Base-by-base conservation (phyloP, 1,140 invertebrate species). In the Pogonus chalceus region DNA sequence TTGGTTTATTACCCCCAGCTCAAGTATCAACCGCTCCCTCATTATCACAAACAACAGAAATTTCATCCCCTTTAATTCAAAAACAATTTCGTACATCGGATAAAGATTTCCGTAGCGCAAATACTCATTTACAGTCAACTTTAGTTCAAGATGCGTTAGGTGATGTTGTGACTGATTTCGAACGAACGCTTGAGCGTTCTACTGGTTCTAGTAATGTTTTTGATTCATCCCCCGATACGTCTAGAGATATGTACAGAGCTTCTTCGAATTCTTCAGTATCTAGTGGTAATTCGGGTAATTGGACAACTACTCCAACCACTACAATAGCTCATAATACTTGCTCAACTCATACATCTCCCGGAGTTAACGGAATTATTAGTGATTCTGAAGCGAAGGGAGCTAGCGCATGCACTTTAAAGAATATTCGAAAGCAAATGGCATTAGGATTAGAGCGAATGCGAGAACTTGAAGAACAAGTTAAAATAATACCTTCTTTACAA, bases 381-480 rank as follows among this genome's bases (percentile, higher is more conserved):
- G 47, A 21, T 23, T 54, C 56, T 46, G 47, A 56, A 60, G 37
- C 43, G 3, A 43, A 43, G 37, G 61, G 60, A 21, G 57, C 67
- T 4, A 67, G 58, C 54, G 61, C 65, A 26, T 53, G 56, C 20
- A 61, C 61, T 20, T 58, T 68, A 4, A 70, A 83, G 73, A 78
- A 75, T 55, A 83, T 86, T 52, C 72, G 83, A 56, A 79, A 87
- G 63, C 83, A 87, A 67, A 85, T 91, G 85, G 85, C 87, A 1
- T 63, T 80, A 14, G 89, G 87, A 63, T 70, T 91, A 48, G 80
- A 85, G 65, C 74, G 84, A 37, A 83, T 90, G 69, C 81, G 78
- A 65, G 85, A 90, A 62, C 71, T 92, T 55, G 89, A 92, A 71
- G 85, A 88, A 66, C 85, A 90, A 75, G 85, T 90, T 18, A 90